These are phyloP conservation scores for Emesis russula DNA, from an alignment of 2,888 invertebrate species.

Conservation along the genomic window DNA sequence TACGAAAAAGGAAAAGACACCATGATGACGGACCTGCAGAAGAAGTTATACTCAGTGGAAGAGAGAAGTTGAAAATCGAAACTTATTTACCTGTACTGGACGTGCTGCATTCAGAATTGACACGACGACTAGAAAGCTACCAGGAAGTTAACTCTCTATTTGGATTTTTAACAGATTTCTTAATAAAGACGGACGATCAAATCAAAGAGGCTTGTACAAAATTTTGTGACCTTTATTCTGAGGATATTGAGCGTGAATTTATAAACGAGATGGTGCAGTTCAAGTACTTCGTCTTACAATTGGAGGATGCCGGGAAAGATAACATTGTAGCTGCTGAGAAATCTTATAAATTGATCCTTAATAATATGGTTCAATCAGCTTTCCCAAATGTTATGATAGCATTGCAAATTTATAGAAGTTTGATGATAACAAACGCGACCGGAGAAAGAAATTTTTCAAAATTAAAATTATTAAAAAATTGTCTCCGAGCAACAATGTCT, in stretches of 20 bases:
- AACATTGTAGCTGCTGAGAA: constrained; percentile 2
- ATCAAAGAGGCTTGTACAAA: background rate
- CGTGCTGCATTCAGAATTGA: background rate
- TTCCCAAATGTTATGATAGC: too few relatives aligned
- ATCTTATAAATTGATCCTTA: background rate
- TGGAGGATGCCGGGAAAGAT: constrained; percentile 8
- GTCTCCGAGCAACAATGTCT: background rate
- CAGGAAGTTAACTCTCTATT: background rate
- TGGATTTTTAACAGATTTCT: constrained; percentile 5
- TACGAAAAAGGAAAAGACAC: background rate
- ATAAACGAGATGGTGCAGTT: constrained; percentile 8
- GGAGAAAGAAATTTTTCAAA: background rate
- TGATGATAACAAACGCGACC: background rate
- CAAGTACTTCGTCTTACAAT: constrained; percentile 8
- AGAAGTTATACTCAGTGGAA: constrained; percentile 23
- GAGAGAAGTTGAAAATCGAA: constrained; percentile 11
- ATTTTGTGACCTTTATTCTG: constrained; percentile 9
- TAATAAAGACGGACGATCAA: background rate
- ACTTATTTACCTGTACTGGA: constrained; percentile 10
- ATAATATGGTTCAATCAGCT: background rate
- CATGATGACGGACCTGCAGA: background rate
- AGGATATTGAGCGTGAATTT: constrained; percentile 9
- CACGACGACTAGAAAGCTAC: background rate
- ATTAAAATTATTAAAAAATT: constrained; percentile 5
- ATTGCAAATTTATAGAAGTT: background rate